These are phyloP conservation scores for Acrobasis repandana DNA, from an alignment of 2,888 invertebrate species.

Conservation along the genomic window DNA sequence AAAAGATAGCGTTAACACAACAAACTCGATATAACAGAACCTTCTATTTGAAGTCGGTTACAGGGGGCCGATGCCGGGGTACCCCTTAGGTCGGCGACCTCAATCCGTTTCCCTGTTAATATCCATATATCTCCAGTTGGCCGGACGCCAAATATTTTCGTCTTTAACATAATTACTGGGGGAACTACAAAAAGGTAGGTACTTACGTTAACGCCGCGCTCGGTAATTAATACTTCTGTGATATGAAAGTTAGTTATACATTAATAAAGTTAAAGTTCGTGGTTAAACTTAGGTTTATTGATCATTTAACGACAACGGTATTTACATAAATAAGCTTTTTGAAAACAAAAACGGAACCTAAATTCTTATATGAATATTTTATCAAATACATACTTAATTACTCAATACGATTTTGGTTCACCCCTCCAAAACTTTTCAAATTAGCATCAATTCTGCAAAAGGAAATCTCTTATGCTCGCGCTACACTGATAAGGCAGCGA, in stretches of 20 bases:
- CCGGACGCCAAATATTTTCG: constrained; percentile 11
- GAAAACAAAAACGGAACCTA: too few relatives aligned
- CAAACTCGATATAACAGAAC: too few relatives aligned
- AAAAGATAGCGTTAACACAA: too few relatives aligned
- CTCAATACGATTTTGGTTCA: too few relatives aligned
- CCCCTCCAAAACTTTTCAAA: too few relatives aligned
- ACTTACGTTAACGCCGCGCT: neutral
- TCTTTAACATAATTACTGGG: constrained; percentile 12
- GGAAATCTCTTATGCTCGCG: too few relatives aligned
- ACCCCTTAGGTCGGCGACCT: constrained; percentile 6
- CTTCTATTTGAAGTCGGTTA: neutral
- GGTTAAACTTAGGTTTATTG: neutral
- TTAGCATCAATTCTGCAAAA: too few relatives aligned
- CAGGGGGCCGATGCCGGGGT: neutral
- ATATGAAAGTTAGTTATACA: neutral
- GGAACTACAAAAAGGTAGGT: neutral
- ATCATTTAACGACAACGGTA: too few relatives aligned
- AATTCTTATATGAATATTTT: too few relatives aligned
- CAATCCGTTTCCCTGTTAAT: constrained; percentile 8
- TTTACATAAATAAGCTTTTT: too few relatives aligned
- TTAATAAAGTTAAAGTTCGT: constrained; percentile 7
- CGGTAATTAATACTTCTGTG: neutral
- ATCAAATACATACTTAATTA: too few relatives aligned
- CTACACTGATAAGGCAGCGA: too few relatives aligned
- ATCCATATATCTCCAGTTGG: constrained; percentile 3